phyloP scores from a whole-genome alignment of 2,888 invertebrate genomes.

The Ormyrus pomaceus region DNA sequence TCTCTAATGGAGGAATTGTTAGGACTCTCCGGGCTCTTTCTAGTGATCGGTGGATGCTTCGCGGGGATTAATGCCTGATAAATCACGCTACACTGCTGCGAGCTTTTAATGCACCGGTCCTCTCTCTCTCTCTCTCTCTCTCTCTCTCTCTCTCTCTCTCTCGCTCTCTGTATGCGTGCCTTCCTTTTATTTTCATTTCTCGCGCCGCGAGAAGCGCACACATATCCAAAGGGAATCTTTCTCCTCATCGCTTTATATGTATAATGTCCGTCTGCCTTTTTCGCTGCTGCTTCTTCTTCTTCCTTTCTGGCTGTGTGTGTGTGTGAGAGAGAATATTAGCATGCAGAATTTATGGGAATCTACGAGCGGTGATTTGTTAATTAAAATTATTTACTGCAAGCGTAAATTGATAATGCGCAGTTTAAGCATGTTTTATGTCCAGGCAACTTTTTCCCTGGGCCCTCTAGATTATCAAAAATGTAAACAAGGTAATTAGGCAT shows the following conservation, averaged over 20 bases:
- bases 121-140: not conserved
- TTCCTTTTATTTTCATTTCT: constrained; percentile 44
- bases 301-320: not conserved
- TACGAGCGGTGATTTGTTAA: constrained; percentile 36
- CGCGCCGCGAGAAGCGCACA: not conserved
- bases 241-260: not conserved
- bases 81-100: constrained; percentile 34
- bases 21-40: constrained; percentile 23
- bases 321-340: constrained; percentile 16
- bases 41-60: constrained; percentile 52
- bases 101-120: not conserved
- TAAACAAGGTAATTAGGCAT: constrained; percentile 13
- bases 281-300: not conserved
- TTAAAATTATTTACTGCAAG: constrained; percentile 42
- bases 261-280: constrained; percentile 8
- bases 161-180: not conserved
- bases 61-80: constrained; percentile 54
- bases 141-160: not conserved
- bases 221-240: not conserved
- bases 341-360: constrained; percentile 29
- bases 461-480: not conserved
- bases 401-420: constrained; percentile 23
- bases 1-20: constrained; percentile 53
- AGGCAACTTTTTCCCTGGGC: not conserved
- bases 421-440: constrained; percentile 10